These are phyloP conservation scores for Physocephala rufipes DNA, from an alignment of 2,888 invertebrate genomes.

Conservation along the genomic window DNA sequence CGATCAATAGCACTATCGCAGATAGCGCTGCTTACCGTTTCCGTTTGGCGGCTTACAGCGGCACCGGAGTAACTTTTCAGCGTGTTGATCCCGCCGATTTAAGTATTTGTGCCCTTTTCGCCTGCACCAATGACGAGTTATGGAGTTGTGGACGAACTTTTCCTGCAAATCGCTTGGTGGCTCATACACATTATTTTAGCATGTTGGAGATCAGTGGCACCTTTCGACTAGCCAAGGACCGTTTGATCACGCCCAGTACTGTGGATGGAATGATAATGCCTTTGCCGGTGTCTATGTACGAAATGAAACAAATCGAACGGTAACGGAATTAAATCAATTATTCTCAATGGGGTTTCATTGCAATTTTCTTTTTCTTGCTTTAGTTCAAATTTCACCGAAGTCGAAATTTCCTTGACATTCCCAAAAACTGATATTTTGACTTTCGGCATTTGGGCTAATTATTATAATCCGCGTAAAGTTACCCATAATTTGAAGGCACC, in stretches of 20 bases:
- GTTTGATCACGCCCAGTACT: conserved; percentile 58
- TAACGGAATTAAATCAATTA: neutral
- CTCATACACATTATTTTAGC: conserved; percentile 53
- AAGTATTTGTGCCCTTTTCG: conserved; percentile 67
- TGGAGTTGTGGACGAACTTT: conserved; percentile 63
- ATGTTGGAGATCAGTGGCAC: conserved; percentile 51
- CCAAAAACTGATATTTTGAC: conserved; percentile 58
- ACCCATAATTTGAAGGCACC: conserved; percentile 51
- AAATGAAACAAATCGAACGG: conserved; percentile 16
- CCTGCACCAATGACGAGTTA: conserved; percentile 63
- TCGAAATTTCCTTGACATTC: conserved; percentile 44
- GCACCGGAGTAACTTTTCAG: conserved; percentile 52
- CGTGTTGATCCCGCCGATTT: conserved; percentile 65
- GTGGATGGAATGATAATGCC: conserved; percentile 55
- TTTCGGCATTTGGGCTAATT: conserved; percentile 62
- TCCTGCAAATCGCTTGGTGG: conserved; percentile 43
- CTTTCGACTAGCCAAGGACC: conserved; percentile 50
- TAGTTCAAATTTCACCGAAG: conserved; percentile 35
- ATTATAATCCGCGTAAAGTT: conserved; percentile 47
- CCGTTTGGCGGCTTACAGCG: conserved; percentile 54
- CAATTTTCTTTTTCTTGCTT: no score
- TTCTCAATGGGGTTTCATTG: neutral
- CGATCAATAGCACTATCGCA: conserved; percentile 37
- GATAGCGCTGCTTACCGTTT: conserved; percentile 55
- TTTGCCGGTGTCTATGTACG: conserved; percentile 49